phyloP scores from a whole-genome alignment of 1,140 invertebrate species.

The Neodiprion virginianus region DNA sequence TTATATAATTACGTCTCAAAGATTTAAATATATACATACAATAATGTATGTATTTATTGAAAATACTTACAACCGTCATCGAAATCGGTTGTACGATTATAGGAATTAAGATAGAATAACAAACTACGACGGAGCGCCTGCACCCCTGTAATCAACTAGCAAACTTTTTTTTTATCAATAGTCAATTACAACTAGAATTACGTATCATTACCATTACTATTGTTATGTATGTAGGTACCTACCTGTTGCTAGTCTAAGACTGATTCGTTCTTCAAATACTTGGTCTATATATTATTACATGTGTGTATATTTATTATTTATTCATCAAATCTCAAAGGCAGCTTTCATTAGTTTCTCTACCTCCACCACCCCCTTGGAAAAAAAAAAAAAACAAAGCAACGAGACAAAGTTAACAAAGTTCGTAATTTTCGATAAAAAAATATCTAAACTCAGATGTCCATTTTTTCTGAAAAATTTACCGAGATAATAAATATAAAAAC shows the following conservation, averaged over 20 bases:
- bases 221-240: background rate
- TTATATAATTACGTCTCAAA: no score
- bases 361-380: no score
- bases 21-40: no score
- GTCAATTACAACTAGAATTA: no score
- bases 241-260: background rate
- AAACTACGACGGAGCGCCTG: slow-evolving; percentile 2
- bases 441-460: background rate
- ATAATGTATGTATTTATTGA: no score
- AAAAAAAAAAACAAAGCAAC: no score
- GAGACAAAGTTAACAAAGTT: no score
- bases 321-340: background rate
- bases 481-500: background rate
- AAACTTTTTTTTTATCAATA: no score
- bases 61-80: no score
- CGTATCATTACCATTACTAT: background rate
- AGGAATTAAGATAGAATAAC: background rate
- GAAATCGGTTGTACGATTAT: no score
- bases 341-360: no score
- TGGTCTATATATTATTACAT: background rate
- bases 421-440: no score
- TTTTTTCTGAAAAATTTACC: background rate
- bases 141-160: background rate
- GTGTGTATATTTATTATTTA: background rate
- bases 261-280: background rate